Percentiles rank a stretch among this genome's conserved stretches.
Evolutionary conservation across 2,888 invertebrate species (phyloP).

Genomic region (Penaeus monodon): DNA sequence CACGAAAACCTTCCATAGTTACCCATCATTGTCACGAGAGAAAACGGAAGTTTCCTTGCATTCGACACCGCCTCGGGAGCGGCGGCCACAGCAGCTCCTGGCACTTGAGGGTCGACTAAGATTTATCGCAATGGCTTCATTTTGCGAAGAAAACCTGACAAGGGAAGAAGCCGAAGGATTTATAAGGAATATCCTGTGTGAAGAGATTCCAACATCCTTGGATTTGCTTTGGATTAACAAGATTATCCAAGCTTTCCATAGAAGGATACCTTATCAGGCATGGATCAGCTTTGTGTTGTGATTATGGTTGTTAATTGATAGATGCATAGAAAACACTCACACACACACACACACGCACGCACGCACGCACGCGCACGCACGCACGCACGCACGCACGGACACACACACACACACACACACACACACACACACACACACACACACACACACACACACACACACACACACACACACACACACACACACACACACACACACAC

Average conservation of each 20-base stretch:
- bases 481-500: no score
- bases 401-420: no score
- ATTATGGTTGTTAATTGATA: neutral
- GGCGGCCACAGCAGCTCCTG: no score
- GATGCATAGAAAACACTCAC: no score
- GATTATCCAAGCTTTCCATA: constrained; percentile 23
- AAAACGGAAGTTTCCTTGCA: neutral
- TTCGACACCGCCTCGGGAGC: neutral
- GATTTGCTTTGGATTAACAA: constrained; percentile 26
- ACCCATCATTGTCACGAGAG: neutral
- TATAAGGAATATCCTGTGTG: constrained; percentile 1
- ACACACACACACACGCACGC: no score
- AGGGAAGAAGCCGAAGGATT: constrained; percentile 25
- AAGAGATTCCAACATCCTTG: neutral
- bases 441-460: no score
- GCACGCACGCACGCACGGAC: no score
- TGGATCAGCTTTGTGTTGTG: neutral
- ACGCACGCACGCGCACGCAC: no score
- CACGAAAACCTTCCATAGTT: neutral
- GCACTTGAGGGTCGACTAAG: no score
- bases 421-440: no score
- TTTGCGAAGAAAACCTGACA: neutral
- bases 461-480: no score
- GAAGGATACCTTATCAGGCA: constrained; percentile 12
- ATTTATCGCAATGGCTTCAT: no score